Base-by-base conservation (phyloP, 2,113 vertebrate species). In the Lagopus muta region DNA sequence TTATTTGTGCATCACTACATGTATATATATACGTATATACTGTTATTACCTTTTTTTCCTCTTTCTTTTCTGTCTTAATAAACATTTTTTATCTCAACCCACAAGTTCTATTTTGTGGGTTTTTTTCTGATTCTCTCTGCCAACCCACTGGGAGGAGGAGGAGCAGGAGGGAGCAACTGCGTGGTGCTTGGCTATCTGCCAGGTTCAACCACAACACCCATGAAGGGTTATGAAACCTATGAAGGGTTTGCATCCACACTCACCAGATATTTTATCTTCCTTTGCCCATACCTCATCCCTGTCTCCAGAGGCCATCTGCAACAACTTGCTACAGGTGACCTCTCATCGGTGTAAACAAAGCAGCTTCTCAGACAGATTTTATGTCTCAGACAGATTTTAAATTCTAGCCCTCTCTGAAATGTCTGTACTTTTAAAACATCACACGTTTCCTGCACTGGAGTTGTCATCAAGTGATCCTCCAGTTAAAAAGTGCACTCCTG, bases 341-440 rank as follows among this genome's bases (percentile, higher is more conserved):
- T 66, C 1, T 4, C 2, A 0, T 74, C 5, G 2, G 12, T 62
- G 76, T 76, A 90, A 82, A 79, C 55, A 90, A 38, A 76, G 20
- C 30, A 36, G 18, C 10, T 6, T 67, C 60, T 91, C 64, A 55
- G 45, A 38, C 8, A 66, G n/a, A 18, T 86, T 94, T 89, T 45
- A 2, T 8, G 7, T 67, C 65, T 91, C 69, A 55, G 45, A 38
- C 8, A 66, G 36, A 18, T 86, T 94, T 89, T 45, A 2, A 57
- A 82, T 89, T 89, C 78, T 61, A 79, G 40, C 24, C 62, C 66
- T 90, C 72, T 48, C 54, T 89, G 70, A 82, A 95, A 92, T 1
- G 20, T 13, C n/a, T 85, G 24, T 76, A 73, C 36, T 62, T 89
- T 94, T 85, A 86, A 92, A 91, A 57, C 8, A 50, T 25, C 3